phyloP scores from a whole-genome alignment of 2,113 vertebrate genomes.

The Aptenodytes forsteri region DNA sequence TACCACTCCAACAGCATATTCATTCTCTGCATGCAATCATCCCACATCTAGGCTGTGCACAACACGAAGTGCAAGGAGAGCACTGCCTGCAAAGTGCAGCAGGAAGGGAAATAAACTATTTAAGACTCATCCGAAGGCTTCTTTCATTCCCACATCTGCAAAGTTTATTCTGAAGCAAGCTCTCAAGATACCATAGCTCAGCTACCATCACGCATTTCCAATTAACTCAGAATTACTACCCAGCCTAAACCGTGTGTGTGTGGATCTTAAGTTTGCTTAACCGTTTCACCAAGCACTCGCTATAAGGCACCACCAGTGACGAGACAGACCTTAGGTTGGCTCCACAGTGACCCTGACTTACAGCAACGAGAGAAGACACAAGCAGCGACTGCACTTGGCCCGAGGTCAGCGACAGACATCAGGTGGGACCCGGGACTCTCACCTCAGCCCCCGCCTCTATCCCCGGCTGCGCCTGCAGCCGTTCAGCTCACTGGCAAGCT shows the following conservation, averaged over 20 bases:
- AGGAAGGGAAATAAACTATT: background rate
- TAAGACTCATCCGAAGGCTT: background rate
- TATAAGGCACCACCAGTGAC: background rate
- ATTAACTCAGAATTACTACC: background rate
- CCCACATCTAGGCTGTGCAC: background rate
- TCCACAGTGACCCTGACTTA: background rate
- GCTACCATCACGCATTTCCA: accelerated
- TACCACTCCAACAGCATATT: background rate
- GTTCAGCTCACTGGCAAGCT: background rate
- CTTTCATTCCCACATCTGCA: background rate
- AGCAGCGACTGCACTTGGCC: background rate
- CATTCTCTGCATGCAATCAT: background rate
- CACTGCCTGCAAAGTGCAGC: accelerated
- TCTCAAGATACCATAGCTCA: background rate
- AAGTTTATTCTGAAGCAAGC: background rate
- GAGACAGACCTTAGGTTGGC: too few relatives aligned
- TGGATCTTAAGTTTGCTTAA: too few relatives aligned
- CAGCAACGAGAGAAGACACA: background rate
- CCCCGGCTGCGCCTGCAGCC: background rate
- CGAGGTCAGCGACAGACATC: background rate
- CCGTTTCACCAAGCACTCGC: too few relatives aligned
- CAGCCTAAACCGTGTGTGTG: accelerated
- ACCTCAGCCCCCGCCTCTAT: too few relatives aligned
- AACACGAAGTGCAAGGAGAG: accelerated
- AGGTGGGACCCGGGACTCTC: background rate